A percentile compares a stretch with the other conserved stretches of the same genome.
These are phyloP conservation scores for Papilio helenus DNA, from an alignment of 1,140 invertebrate species.

Conservation along the genomic window DNA sequence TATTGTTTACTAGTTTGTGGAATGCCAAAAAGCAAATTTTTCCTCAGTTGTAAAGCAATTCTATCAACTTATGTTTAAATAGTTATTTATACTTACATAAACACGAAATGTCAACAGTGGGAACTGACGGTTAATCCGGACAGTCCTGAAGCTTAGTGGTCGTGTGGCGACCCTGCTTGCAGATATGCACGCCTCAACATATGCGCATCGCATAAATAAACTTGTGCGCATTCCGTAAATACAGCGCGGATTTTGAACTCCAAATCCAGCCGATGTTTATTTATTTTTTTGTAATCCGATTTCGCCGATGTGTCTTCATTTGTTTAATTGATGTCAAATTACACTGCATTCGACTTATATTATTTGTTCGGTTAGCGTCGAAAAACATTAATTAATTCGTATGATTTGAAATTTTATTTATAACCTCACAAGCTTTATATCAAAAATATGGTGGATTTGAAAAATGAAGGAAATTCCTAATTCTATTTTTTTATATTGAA, in stretches of 20 bases:
- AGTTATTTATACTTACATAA: too few relatives aligned
- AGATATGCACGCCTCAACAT: slow-evolving; percentile 37
- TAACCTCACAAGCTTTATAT: background rate
- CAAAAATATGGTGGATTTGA: background rate
- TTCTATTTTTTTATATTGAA: background rate
- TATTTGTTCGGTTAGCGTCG: slow-evolving; percentile 12
- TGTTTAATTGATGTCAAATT: slow-evolving; percentile 38
- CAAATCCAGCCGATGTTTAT: slow-evolving; percentile 31
- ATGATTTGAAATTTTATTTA: slow-evolving; percentile 14
- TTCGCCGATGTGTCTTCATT: slow-evolving; percentile 39
- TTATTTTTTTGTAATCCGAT: slow-evolving; percentile 45
- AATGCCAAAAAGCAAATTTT: too few relatives aligned
- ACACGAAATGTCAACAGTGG: background rate
- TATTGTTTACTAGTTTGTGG: too few relatives aligned
- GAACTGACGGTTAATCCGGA: background rate
- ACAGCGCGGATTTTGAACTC: slow-evolving; percentile 64
- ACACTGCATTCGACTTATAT: slow-evolving; percentile 5
- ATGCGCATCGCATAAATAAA: slow-evolving; percentile 63
- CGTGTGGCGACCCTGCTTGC: slow-evolving; percentile 32
- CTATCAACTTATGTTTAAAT: too few relatives aligned
- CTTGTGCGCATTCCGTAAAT: slow-evolving; percentile 67
- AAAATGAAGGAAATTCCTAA: background rate
- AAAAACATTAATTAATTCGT: slow-evolving; percentile 9
- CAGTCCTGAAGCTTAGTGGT: background rate
- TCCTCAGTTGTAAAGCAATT: too few relatives aligned